phyloP scores from a whole-genome alignment of 1,140 invertebrate genomes.

The Papilio polyxenes region DNA sequence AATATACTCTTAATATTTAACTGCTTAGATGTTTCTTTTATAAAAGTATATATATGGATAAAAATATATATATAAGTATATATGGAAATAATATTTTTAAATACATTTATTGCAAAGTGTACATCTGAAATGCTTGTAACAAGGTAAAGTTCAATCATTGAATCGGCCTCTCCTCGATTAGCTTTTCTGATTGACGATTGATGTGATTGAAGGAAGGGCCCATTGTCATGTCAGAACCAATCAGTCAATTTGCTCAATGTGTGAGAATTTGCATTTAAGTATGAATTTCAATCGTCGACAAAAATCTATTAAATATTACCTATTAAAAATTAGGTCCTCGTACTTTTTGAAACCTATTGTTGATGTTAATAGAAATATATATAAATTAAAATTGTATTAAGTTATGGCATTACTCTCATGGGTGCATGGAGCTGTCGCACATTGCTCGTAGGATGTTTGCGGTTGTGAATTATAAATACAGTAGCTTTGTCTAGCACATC shows the following conservation, averaged over 20 bases:
- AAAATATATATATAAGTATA: no score
- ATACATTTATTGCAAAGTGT: not conserved
- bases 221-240: not conserved
- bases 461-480: conserved; percentile 70
- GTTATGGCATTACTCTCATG: conserved; percentile 49
- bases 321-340: no score
- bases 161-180: not conserved
- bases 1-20: no score
- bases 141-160: conserved; percentile 6
- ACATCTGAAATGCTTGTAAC: not conserved
- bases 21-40: no score
- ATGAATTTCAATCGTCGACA: not conserved
- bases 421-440: conserved; percentile 46
- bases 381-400: conserved; percentile 37
- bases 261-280: not conserved
- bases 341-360: no score
- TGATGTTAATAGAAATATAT: no score
- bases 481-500: conserved; percentile 45
- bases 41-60: not conserved
- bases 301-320: not conserved
- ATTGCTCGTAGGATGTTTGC: conserved; percentile 63
- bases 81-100: not conserved
- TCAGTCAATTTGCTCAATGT: not conserved
- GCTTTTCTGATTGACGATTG: conserved; percentile 8
- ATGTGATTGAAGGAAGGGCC: not conserved